Conservation (phyloP, 1,140 invertebrate genomes). For the Bombus confusus region DNA sequence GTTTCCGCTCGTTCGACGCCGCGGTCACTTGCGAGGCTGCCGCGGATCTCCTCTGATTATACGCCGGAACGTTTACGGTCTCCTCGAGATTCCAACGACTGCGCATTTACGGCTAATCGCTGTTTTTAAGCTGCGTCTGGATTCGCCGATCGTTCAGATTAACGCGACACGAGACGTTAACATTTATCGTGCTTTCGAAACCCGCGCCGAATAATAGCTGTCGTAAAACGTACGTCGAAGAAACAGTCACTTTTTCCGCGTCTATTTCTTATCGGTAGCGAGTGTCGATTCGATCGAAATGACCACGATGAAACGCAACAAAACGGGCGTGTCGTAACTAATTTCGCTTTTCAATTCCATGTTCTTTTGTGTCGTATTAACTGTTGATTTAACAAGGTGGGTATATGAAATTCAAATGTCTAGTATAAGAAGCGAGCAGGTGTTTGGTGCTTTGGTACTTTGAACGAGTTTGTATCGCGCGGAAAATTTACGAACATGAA, state of each 20-base stretch:
- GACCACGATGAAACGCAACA: not conserved
- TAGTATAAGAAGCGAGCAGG: not conserved
- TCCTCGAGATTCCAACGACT: not conserved
- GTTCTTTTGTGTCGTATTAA: not conserved
- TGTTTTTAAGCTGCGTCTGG: not conserved
- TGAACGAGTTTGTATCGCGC: not conserved
- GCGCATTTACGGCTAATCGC: not conserved
- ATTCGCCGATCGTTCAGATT: not conserved
- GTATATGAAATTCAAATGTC: not conserved
- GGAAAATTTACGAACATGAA: not conserved
- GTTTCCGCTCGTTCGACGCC: constrained; percentile 32
- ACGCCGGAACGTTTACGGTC: not conserved
- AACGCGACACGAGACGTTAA: not conserved
- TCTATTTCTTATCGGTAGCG: not conserved
- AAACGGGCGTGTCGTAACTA: not conserved
- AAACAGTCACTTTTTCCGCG: not conserved
- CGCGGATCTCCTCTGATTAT: not conserved
- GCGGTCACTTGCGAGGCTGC: not conserved
- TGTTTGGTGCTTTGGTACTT: not conserved
- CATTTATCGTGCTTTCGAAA: not conserved
- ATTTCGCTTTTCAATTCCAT: not conserved
- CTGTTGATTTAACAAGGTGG: not conserved
- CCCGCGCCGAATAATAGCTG: not conserved
- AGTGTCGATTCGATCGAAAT: not conserved
- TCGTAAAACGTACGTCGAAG: not conserved